phyloP scores from a whole-genome alignment of 2,797 vertebrate genomes.

The Parauchenoglanis punctatus region DNA sequence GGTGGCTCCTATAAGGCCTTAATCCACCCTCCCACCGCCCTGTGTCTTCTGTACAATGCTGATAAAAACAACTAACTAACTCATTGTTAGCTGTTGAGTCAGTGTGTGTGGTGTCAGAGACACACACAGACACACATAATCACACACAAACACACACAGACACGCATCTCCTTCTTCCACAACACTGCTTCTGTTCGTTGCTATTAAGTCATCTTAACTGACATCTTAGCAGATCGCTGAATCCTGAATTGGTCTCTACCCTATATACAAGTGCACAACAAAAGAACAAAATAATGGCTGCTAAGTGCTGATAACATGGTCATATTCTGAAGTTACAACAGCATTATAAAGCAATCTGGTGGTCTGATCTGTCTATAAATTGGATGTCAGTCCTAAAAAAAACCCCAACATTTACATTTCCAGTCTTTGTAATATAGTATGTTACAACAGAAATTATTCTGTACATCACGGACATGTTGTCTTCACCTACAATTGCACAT shows the following conservation, averaged over 20 bases:
- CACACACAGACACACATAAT: conserved; percentile 14
- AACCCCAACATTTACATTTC: not conserved
- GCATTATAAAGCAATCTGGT: not conserved
- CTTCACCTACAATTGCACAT: not conserved
- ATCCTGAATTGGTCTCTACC: not conserved
- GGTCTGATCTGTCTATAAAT: not conserved
- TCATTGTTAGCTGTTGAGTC: conserved; percentile 43
- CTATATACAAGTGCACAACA: not conserved
- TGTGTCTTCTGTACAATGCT: conserved; percentile 55
- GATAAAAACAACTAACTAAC: conserved; percentile 57
- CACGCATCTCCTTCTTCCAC: conserved; percentile 7
- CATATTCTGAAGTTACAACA: not conserved
- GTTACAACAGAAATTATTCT: not conserved
- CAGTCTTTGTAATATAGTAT: not conserved
- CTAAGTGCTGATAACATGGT: not conserved
- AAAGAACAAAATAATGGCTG: not conserved
- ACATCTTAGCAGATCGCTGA: conserved; percentile 26
- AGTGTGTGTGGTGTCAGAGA: conserved; percentile 35
- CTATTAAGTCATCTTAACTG: conserved; percentile 32
- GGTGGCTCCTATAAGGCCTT: conserved; percentile 29
- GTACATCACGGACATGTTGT: not conserved
- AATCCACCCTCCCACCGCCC: conserved; percentile 43
- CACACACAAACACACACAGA: not conserved
- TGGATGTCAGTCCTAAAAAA: not conserved
- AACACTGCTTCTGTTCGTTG: conserved; percentile 37